phyloP scores from a whole-genome alignment of 1,140 invertebrate species.

The Callitettix versicolor region DNA sequence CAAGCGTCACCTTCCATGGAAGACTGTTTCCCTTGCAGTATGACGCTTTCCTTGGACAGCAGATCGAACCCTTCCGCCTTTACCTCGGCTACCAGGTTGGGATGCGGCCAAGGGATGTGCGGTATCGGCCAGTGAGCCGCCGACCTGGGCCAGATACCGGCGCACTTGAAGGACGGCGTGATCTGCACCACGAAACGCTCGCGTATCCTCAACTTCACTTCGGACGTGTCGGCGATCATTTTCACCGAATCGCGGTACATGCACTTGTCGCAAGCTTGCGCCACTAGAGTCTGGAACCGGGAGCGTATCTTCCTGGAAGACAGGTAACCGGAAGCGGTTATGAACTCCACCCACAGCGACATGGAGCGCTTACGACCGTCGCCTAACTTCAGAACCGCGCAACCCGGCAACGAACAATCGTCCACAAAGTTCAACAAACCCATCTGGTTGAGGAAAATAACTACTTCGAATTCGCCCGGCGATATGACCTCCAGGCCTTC shows the following conservation, averaged over 20 bases:
- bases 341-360: conserved; percentile 96
- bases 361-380: conserved; percentile 90
- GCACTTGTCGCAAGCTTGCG: conserved; percentile 86
- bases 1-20: conserved; percentile 97
- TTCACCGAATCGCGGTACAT: conserved; percentile 80
- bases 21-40: conserved; percentile 81
- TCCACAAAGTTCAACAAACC: conserved; percentile 94
- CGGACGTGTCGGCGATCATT: conserved; percentile 85
- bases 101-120: conserved; percentile 87
- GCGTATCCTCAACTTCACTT: conserved; percentile 74
- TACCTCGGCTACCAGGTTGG: conserved; percentile 87
- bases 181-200: conserved; percentile 80
- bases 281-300: conserved; percentile 83
- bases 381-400: conserved; percentile 84
- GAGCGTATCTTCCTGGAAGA: conserved; percentile 87
- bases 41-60: conserved; percentile 81
- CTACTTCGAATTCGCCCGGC: conserved; percentile 86
- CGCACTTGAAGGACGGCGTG: conserved; percentile 86
- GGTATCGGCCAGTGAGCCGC: conserved; percentile 91
- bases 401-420: conserved; percentile 84
- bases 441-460: conserved; percentile 96
- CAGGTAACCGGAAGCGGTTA: conserved; percentile 87
- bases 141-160: conserved; percentile 86
- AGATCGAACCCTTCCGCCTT: conserved; percentile 96
- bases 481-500: conserved; percentile 86